A percentile compares a stretch with the other conserved stretches of the same genome.
Evolutionary conservation across 1,140 invertebrate species (phyloP).

Genomic region (Tetraneura akinire): DNA sequence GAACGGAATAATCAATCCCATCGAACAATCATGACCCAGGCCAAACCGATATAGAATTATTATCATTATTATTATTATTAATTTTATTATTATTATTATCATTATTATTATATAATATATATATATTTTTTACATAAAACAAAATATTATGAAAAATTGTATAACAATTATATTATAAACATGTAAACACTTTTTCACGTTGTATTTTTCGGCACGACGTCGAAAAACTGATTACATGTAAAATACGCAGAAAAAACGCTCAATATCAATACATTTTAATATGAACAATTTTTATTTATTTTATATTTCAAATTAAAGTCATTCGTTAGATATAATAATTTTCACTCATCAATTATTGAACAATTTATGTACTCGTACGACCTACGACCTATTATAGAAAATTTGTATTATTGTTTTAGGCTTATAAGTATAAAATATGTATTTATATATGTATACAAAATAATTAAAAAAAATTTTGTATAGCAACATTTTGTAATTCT

Average conservation of each 20-base stretch:
- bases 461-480: constrained; percentile 8
- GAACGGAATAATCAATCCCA: constrained; percentile 5
- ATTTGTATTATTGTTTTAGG: constrained; percentile 24
- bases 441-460: constrained; percentile 23
- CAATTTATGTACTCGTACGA: neutral
- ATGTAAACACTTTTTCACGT: constrained; percentile 50
- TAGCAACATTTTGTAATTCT: neutral
- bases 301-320: neutral
- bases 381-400: neutral
- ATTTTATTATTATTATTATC: neutral
- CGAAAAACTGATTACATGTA: constrained; percentile 50
- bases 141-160: constrained; percentile 12
- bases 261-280: neutral
- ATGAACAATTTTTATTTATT: neutral
- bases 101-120: constrained; percentile 20
- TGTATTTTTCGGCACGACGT: constrained; percentile 36
- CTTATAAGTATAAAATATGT: constrained; percentile 10
- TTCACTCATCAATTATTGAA: neutral
- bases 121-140: neutral
- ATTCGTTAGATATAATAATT: neutral
- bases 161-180: constrained; percentile 14
- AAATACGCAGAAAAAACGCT: neutral
- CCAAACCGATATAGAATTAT: constrained; percentile 34
- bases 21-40: neutral
- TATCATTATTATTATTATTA: constrained; percentile 19